Base-by-base conservation (phyloP, 2,113 vertebrate species). In the Chlorocebus sabaeus region DNA sequence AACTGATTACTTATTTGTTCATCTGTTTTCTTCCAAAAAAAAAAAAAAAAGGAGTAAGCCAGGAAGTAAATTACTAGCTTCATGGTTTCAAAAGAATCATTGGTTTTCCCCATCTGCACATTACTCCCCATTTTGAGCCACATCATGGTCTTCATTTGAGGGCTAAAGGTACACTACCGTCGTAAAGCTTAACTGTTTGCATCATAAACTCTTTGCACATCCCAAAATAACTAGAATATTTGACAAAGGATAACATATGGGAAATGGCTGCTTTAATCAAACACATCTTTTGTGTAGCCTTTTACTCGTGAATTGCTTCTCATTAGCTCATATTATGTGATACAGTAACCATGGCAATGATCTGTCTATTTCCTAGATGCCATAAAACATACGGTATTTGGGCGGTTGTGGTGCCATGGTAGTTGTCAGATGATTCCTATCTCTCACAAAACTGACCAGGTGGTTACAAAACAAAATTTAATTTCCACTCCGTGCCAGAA, bases 181-280 rank as follows among this genome's bases (percentile, higher is more conserved):
- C 79, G 64, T 91, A 95, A 95, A 83, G 52, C 72, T n/a, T 97
- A 97, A 94, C 79, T 95, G 32, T 16, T 95, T 96, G 10, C 59
- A 94, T 97, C 78, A 96, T 75, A 98, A 97, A 96, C 22, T 50
- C 84, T 96, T 90, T 94, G 92, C 16, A 91, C 64, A 97, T 23
- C 97, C 94, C 59, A 92, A 98, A 98, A 97, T 90, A 97, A 52
- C 50, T 94, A 18, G 0, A 55, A 75, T 97, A 27, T 98, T 98
- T 97, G 89, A 97, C 97, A 96, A 98, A 94, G 85, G 95, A 95
- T 59, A 98, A 91, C 75, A 98, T 97, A 98, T 92, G 95, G 80
- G 55, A 73, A 95, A 84, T 79, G 68, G 4, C 14, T 75, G 89
- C 76, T 97, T 98, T 96, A 96, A 92, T 97, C 91, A 97, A 98